phyloP scores from a whole-genome alignment of 2,888 invertebrate species.

The Athalia rosae region DNA sequence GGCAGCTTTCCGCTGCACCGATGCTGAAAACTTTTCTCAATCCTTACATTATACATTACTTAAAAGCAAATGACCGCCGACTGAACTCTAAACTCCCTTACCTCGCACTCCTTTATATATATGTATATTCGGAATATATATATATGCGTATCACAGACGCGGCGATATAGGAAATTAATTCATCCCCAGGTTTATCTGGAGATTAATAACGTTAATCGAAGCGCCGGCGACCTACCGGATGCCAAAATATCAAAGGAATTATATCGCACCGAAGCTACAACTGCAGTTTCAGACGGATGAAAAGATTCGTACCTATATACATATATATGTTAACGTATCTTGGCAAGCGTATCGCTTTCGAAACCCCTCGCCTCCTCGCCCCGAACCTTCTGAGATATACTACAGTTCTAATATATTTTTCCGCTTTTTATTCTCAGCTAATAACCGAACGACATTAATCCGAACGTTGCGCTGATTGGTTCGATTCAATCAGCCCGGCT shows the following conservation, averaged over 20 bases:
- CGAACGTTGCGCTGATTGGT: conserved; percentile 39
- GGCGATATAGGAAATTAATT: no score
- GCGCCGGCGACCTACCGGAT: no score
- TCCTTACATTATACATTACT: background rate
- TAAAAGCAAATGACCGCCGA: background rate
- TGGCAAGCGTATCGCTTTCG: background rate
- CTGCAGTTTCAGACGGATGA: no score
- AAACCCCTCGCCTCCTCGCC: background rate
- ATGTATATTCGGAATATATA: no score
- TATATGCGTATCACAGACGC: no score
- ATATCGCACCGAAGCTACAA: no score
- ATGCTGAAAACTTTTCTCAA: conserved; percentile 12
- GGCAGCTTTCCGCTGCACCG: background rate
- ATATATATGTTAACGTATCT: no score
- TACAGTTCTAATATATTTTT: background rate
- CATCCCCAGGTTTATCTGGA: no score
- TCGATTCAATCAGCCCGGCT: conserved; percentile 43
- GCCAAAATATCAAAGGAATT: no score
- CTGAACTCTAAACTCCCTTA: background rate
- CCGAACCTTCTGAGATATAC: background rate
- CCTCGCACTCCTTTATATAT: no score
- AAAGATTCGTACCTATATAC: no score
- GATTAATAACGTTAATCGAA: no score
- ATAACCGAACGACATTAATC: conserved; percentile 40
- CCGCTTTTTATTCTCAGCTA: conserved; percentile 12